A percentile compares a stretch with the other conserved stretches of the same genome.
Conservation (phyloP, 2,888 invertebrate genomes). For the Archips xylosteana region DNA sequence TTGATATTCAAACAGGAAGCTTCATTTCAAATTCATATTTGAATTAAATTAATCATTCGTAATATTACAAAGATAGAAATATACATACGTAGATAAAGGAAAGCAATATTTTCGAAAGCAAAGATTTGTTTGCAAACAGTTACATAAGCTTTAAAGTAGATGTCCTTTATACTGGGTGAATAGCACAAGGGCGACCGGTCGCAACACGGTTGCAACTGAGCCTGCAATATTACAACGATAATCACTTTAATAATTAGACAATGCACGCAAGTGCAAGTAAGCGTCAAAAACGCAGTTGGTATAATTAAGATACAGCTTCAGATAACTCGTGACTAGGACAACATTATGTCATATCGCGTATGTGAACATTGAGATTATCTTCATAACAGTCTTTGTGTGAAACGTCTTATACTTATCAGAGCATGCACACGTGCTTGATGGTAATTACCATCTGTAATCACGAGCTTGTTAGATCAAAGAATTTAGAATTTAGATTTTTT, state of each 20-base stretch:
- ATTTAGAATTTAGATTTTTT: too few species aligned
- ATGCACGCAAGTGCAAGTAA: slow-evolving; percentile 32
- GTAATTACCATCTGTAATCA: neutral
- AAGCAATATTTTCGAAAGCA: neutral
- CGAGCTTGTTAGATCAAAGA: neutral
- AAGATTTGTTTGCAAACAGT: neutral
- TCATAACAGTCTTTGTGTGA: neutral
- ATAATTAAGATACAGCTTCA: slow-evolving; percentile 14
- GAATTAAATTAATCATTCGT: neutral
- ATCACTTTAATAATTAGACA: slow-evolving; percentile 30
- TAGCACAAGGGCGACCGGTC: slow-evolving; percentile 35
- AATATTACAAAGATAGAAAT: too few species aligned
- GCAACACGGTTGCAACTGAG: slow-evolving; percentile 16
- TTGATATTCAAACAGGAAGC: neutral
- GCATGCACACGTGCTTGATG: neutral
- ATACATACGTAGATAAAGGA: neutral
- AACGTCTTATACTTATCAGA: neutral
- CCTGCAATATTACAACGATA: neutral
- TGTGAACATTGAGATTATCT: neutral
- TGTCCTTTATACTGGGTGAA: slow-evolving; percentile 27
- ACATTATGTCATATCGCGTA: neutral
- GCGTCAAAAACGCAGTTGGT: slow-evolving; percentile 15
- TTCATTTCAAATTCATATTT: neutral
- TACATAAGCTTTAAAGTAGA: neutral
- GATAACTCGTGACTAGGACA: slow-evolving; percentile 17